phyloP scores from a whole-genome alignment of 2,797 vertebrate species.

The Smutsia gigantea region DNA sequence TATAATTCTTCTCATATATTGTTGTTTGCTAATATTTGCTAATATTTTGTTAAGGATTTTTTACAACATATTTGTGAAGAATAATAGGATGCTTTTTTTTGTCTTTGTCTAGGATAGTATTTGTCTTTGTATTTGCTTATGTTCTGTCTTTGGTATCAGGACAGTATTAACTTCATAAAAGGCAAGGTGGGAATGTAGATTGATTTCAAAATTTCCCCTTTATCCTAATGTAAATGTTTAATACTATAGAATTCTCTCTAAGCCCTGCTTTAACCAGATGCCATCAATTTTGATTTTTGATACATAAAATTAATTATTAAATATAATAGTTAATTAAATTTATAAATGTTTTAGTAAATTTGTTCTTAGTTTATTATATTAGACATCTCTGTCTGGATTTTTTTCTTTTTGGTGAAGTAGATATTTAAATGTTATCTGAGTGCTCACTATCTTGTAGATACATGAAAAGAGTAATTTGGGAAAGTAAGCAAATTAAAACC shows the following conservation, averaged over 20 bases:
- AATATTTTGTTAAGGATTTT: background rate
- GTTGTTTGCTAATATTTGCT: background rate
- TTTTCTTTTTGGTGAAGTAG: background rate
- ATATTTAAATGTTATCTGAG: background rate
- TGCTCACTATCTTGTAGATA: background rate
- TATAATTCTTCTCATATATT: background rate
- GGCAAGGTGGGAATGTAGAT: background rate
- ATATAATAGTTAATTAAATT: background rate
- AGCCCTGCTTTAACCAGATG: background rate
- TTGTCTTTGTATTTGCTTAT: background rate
- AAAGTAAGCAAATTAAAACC: background rate
- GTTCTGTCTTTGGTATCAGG: background rate
- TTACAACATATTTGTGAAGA: background rate
- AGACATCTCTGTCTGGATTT: background rate
- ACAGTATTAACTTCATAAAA: background rate
- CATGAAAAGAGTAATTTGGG: background rate
- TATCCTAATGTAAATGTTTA: background rate
- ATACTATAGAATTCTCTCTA: background rate
- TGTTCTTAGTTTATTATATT: slow-evolving; percentile 3
- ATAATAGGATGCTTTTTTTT: background rate
- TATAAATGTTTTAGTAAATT: background rate
- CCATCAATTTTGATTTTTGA: slow-evolving; percentile 11
- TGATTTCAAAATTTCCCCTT: background rate
- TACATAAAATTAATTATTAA: background rate
- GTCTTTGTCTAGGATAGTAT: background rate